These are phyloP conservation scores for Camponotus vicinus DNA, from an alignment of 1,140 invertebrate species.

Conservation along the genomic window DNA sequence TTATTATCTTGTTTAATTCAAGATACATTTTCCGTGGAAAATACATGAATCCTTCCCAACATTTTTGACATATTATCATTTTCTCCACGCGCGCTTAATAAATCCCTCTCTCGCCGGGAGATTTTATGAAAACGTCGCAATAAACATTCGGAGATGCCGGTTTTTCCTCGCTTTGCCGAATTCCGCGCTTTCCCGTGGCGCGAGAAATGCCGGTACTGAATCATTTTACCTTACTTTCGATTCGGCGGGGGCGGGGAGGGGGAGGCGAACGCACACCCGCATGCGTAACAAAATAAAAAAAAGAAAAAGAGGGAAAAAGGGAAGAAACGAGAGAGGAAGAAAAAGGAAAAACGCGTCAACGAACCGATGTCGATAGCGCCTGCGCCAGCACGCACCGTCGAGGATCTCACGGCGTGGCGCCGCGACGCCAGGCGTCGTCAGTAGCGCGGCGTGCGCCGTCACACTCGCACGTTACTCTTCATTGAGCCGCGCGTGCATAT, in stretches of 20 bases:
- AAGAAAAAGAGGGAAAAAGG: too few species aligned
- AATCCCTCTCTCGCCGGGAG: constrained; percentile 22
- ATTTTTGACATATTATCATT: constrained; percentile 54
- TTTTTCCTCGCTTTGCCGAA: constrained; percentile 50
- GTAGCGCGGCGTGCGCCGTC: constrained; percentile 86
- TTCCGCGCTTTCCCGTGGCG: constrained; percentile 22
- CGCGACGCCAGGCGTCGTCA: constrained; percentile 82
- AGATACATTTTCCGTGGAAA: background rate
- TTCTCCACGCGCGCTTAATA: constrained; percentile 54
- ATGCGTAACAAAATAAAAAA: constrained; percentile 32
- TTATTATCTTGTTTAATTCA: background rate
- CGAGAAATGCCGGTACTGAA: constrained; percentile 49
- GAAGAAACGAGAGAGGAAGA: constrained; percentile 23
- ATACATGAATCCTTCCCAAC: background rate
- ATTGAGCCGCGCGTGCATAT: constrained; percentile 67
- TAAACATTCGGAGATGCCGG: constrained; percentile 48
- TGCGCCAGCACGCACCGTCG: constrained; percentile 76
- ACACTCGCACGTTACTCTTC: constrained; percentile 81
- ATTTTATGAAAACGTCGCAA: constrained; percentile 60
- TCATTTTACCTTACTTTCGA: constrained; percentile 61
- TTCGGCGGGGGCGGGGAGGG: background rate
- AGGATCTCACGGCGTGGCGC: constrained; percentile 70
- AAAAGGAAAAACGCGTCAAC: constrained; percentile 58
- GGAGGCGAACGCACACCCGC: background rate
- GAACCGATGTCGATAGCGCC: constrained; percentile 73